A percentile compares a stretch with the other conserved stretches of the same genome.
phyloP scores from a whole-genome alignment of 2,888 invertebrate species.

The Torymus auratus region DNA sequence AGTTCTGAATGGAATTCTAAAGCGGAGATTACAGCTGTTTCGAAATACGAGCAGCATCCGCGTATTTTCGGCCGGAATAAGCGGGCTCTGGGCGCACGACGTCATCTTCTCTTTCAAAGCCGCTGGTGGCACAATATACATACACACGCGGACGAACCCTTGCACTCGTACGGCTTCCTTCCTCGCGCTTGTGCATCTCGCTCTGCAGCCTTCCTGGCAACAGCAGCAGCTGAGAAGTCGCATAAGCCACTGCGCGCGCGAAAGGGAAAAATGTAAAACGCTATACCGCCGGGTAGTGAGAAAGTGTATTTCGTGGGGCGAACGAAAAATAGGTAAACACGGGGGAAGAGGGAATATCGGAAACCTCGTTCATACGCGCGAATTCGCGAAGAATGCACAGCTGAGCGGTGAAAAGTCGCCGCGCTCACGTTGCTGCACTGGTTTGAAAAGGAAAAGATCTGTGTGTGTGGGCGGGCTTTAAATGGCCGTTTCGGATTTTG shows the following conservation, averaged over 20 bases:
- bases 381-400: constrained; percentile 11
- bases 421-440: too few relatives aligned
- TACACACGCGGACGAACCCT: too few relatives aligned
- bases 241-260: constrained; percentile 12
- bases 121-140: too few relatives aligned
- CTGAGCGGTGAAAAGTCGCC: neutral
- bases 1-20: neutral
- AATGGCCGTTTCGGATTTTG: constrained; percentile 72
- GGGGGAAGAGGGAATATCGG: constrained; percentile 19
- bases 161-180: too few relatives aligned
- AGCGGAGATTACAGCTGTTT: neutral
- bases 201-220: too few relatives aligned
- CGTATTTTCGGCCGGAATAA: constrained; percentile 3
- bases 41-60: neutral
- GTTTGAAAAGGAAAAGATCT: constrained; percentile 46
- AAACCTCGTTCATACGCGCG: constrained; percentile 5
- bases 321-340: constrained; percentile 2
- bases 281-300: neutral
- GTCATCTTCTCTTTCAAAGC: too few relatives aligned
- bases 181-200: too few relatives aligned
- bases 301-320: neutral
- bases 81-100: neutral
- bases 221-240: constrained; percentile 29
- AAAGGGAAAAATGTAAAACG: constrained; percentile 33
- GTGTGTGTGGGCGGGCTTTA: constrained; percentile 61